Evolutionary conservation across 92 coral and sea anemone species (phyloP), one percentile per base, ranked within the genome.

Genomic region (Meandrina meandrites): DNA sequence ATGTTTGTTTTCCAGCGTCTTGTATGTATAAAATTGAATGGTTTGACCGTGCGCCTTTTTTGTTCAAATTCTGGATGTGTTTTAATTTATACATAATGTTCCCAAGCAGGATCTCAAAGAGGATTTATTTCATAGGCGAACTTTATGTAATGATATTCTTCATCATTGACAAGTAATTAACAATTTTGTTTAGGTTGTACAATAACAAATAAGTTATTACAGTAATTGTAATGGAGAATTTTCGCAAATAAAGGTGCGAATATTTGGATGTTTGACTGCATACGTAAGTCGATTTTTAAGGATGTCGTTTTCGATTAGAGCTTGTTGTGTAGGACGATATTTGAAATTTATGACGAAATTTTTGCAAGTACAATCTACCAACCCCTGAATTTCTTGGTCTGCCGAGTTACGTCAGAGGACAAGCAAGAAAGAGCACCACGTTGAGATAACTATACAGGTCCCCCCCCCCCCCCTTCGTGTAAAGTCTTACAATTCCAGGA

Each of bases 171-270:
- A 30, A 13, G 57, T 60, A 19, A 79, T 19, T 24, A 57, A 36
- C 7, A 79, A 69, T 48, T 68, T 32, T 32, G 14, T 84, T 84
- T 84, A 74, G 87, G 87, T 54, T 84, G 74, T 84, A 84, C 56
- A 84, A 84, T n/a, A n/a, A n/a, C n/a, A n/a, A n/a, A n/a, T 84
- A 84, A 73, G 70, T 84, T 84, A 75, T 56, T 73, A 54, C 79
- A 56, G 77, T 73, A 73, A 37, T 19, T 74, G 81, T 73, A 56
- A 74, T 84, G 57, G 71, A 35, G 53, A 84, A 78, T 50, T 69
- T 56, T 74, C 80, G 87, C 80, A 74, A 84, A 74, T 84, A 84
- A 84, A 84, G 18, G 27, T 74, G 80, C 80, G 72, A 84, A 24
- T 24, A 74, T 74, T 50, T 58, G 22, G 67, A 34, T 72, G 54